These are phyloP conservation scores for Leptodirus hochenwartii DNA, from an alignment of 2,888 invertebrate species.

Conservation along the genomic window DNA sequence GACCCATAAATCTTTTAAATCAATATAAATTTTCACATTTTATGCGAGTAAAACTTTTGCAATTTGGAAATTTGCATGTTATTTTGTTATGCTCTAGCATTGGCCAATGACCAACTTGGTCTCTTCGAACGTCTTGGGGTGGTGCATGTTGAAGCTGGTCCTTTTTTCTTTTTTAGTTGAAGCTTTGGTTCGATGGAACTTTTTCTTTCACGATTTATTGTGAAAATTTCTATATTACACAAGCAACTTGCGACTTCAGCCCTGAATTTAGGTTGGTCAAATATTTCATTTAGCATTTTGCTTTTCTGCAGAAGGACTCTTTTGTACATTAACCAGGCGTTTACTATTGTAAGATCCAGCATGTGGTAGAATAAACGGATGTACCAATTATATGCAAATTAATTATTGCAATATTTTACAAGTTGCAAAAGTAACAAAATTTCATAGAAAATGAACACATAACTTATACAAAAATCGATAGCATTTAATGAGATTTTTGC, in stretches of 20 bases:
- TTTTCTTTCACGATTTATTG: slow-evolving; percentile 5
- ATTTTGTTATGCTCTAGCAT: slow-evolving; percentile 4
- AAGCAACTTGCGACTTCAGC: too few relatives aligned
- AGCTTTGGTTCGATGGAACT: slow-evolving; percentile 6
- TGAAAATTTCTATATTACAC: not conserved
- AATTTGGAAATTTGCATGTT: slow-evolving; percentile 11
- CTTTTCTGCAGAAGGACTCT: slow-evolving; percentile 6
- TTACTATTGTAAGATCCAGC: slow-evolving; percentile 4
- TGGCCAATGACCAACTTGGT: slow-evolving; percentile 10
- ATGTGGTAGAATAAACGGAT: slow-evolving; percentile 1
- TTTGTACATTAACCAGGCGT: slow-evolving; percentile 5
- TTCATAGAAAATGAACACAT: too few relatives aligned
- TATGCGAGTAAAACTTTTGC: slow-evolving; percentile 8
- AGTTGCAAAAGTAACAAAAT: too few relatives aligned
- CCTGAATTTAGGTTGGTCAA: slow-evolving; percentile 5
- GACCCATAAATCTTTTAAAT: too few relatives aligned
- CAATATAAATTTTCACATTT: slow-evolving; percentile 12
- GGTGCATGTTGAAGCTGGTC: slow-evolving; percentile 5
- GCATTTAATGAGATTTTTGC: too few relatives aligned
- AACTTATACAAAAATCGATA: too few relatives aligned
- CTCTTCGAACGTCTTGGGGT: slow-evolving; percentile 9
- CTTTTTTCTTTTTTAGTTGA: slow-evolving; percentile 7
- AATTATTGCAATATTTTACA: too few relatives aligned
- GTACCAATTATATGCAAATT: too few relatives aligned
- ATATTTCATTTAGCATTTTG: not conserved